phyloP scores from a whole-genome alignment of 2,797 vertebrate species.

The Thalassophryne amazonica region DNA sequence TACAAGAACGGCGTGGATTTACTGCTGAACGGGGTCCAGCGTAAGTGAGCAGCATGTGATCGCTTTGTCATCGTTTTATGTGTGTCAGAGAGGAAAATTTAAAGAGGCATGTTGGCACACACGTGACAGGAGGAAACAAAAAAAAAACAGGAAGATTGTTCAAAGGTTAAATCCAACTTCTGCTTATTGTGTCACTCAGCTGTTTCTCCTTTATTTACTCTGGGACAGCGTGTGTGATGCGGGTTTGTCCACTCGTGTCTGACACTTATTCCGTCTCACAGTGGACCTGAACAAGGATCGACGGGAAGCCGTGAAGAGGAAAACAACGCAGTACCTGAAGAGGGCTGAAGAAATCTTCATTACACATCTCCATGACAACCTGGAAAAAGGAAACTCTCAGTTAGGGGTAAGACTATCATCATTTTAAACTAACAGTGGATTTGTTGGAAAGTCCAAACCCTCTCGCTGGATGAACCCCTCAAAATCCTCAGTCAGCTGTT shows the following conservation, averaged over 20 bases:
- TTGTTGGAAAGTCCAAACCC: background rate
- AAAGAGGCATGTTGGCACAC: constrained; percentile 6
- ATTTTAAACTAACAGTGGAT: background rate
- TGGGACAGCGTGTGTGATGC: too few species aligned
- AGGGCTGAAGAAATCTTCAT: constrained; percentile 97
- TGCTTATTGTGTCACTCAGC: background rate
- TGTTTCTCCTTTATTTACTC: background rate
- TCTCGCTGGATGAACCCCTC: too few species aligned
- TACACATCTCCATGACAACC: constrained; percentile 89
- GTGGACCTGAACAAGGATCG: constrained; percentile 96
- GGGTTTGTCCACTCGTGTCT: background rate
- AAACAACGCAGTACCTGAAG: constrained; percentile 94
- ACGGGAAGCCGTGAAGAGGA: constrained; percentile 93
- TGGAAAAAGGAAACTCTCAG: constrained; percentile 72
- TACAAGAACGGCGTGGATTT: constrained; percentile 97
- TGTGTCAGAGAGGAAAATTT: background rate
- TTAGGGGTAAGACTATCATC: constrained; percentile 78
- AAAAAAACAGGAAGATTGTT: constrained; percentile 62
- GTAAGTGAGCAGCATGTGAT: constrained; percentile 64
- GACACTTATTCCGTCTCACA: constrained; percentile 53
- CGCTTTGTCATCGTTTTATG: background rate
- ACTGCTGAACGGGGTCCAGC: constrained; percentile 90
- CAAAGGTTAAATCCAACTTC: constrained; percentile 9
- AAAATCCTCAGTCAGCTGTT: too few species aligned
- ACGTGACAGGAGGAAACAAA: constrained; percentile 40